phyloP scores from a whole-genome alignment of 2,797 vertebrate genomes.

The Coreius guichenoti region DNA sequence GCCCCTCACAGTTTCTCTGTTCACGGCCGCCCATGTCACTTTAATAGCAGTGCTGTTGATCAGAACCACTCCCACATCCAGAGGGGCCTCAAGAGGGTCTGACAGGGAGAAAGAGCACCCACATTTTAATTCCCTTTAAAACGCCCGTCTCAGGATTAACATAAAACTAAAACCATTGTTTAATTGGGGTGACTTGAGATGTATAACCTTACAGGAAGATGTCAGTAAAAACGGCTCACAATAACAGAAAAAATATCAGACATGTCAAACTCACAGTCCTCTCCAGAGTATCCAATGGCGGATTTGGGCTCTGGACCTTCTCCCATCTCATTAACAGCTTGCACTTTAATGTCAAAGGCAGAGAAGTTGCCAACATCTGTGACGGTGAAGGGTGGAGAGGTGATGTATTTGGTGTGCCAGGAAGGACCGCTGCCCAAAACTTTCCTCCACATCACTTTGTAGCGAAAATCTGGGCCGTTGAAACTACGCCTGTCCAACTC shows the following conservation, averaged over 20 bases:
- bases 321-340: conserved; percentile 83
- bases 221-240: not conserved
- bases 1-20: conserved; percentile 81
- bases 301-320: conserved; percentile 83
- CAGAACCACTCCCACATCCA: conserved; percentile 75
- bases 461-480: conserved; percentile 84
- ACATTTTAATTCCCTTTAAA: conserved; percentile 19
- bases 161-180: not conserved
- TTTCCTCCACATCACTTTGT: conserved; percentile 88
- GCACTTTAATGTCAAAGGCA: conserved; percentile 89
- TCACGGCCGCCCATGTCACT: conserved; percentile 82
- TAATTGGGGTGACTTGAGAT: conserved; percentile 14
- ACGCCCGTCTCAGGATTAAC: not conserved
- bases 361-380: conserved; percentile 81
- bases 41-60: conserved; percentile 83
- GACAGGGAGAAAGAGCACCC: conserved; percentile 24
- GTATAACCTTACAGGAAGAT: conserved; percentile 6
- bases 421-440: conserved; percentile 74
- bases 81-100: conserved; percentile 84
- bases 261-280: conserved; percentile 83
- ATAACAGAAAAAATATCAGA: not conserved
- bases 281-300: conserved; percentile 87
- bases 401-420: conserved; percentile 79
- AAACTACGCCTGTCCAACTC: conserved; percentile 78
- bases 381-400: conserved; percentile 74